Base-by-base conservation (phyloP, 2,113 vertebrate genomes). In the Chamaea fasciata region DNA sequence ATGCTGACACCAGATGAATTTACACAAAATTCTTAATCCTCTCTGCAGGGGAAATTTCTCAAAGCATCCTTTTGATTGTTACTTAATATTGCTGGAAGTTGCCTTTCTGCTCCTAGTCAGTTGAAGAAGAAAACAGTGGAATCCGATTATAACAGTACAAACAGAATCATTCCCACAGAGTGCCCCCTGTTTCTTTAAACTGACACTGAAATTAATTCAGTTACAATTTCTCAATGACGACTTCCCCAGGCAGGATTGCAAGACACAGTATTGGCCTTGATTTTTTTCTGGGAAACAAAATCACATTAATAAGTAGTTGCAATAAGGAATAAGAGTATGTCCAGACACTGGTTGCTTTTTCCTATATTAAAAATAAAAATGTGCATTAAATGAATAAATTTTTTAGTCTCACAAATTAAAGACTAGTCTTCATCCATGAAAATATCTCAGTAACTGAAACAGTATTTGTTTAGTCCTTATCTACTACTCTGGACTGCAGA, bases 41-140 rank as follows among this genome's bases (percentile, higher is more conserved):
- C 60, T 93, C 94, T 91, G 82, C 41, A 95, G 75, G 87, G 89
- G 56, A 89, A 85, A 90, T 94, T 97, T 97, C 79, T 88, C 60
- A 93, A 53, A 95, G 49, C 60, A 89, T 95, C 91, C 23, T 96
- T 97, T 91, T 95, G 65, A 81, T 83, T 93, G 91, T 90, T 94
- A 95, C 83, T 95, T 96, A 95, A 96, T 90, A 90, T 95, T 92
- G 74, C 80, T 96, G 65, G 59, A 96, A 96, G 74, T 56, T 69
- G 86, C 53, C 71, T 68, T 69, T 95, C 94, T 97, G 44, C 68
- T 97, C 64, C 67, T 44, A 33, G 14, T 62, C 1, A 1, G 15
- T 42, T 94, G 71, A 90, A 96, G 90, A 62, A 89, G 70, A 87
- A 91, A 68, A 21, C 75, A 93, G 68, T 39, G 92, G 44, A 31